A percentile compares a stretch with the other conserved stretches of the same genome.
phyloP scores from a whole-genome alignment of 1,140 invertebrate species.

The Melipona quadrifasciata region DNA sequence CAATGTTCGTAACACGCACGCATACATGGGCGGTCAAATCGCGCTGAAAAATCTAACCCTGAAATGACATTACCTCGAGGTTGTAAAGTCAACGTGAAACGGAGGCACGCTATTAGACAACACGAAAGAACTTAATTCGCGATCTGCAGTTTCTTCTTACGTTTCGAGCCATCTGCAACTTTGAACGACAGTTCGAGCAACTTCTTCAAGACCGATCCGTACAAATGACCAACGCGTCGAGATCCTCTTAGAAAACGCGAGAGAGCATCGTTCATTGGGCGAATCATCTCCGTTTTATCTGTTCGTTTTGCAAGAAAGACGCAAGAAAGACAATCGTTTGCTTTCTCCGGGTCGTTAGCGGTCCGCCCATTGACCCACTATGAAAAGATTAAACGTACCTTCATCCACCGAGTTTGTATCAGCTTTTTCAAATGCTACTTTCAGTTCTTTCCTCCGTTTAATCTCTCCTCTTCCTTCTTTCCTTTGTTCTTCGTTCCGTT shows the following conservation, averaged over 20 bases:
- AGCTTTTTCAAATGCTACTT: background rate
- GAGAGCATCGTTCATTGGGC: background rate
- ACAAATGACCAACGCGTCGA: background rate
- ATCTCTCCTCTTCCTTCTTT: too few species aligned
- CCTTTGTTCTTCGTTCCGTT: too few species aligned
- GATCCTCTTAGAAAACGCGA: constrained; percentile 20
- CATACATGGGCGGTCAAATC: background rate
- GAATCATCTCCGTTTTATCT: constrained; percentile 8
- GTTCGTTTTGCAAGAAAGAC: background rate
- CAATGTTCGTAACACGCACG: too few species aligned
- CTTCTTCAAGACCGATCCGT: background rate
- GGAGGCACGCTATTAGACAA: background rate
- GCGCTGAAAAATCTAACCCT: background rate
- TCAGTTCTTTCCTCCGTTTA: too few species aligned
- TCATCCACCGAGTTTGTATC: background rate
- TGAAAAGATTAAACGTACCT: background rate
- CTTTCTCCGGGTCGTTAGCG: background rate
- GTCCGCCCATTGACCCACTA: too few species aligned
- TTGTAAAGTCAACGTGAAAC: background rate
- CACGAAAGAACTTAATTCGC: constrained; percentile 7
- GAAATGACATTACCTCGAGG: background rate
- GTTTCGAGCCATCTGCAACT: background rate
- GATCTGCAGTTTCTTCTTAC: background rate
- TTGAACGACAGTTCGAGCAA: background rate
- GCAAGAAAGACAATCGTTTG: background rate